A percentile compares a stretch with the other conserved stretches of the same genome.
phyloP scores from a whole-genome alignment of 30 jellyfish, hydroid and myxozoan species.

The Hydractinia symbiolongicarpus region DNA sequence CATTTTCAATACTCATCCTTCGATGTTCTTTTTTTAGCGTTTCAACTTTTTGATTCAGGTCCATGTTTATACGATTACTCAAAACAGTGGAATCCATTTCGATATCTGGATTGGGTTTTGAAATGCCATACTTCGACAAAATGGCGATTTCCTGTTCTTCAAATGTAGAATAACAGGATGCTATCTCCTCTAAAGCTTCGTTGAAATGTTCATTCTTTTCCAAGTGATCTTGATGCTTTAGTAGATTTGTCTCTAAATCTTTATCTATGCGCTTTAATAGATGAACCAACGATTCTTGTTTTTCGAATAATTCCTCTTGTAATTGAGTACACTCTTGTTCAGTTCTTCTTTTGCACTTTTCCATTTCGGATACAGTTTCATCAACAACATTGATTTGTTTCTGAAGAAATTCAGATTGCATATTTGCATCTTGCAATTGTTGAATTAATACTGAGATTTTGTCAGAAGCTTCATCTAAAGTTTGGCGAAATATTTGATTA shows the following conservation, averaged over 20 bases:
- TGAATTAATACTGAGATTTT: constrained; percentile 11
- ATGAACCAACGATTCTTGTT: constrained; percentile 5
- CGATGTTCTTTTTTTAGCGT: not conserved
- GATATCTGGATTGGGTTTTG: not conserved
- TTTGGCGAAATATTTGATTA: constrained; percentile 18
- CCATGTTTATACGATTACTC: not conserved
- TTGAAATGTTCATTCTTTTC: constrained; percentile 1
- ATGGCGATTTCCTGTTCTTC: constrained; percentile 9
- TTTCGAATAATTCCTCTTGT: not conserved
- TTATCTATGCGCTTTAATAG: constrained; percentile 11
- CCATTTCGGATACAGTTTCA: constrained; percentile 20
- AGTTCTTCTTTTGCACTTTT: constrained; percentile 5
- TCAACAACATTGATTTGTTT: constrained; percentile 23
- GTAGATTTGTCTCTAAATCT: constrained; percentile 8
- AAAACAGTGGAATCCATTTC: constrained; percentile 3
- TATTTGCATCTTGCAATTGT: constrained; percentile 14
- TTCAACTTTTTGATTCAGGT: not conserved
- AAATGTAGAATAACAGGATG: constrained; percentile 10
- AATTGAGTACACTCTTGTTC: not conserved
- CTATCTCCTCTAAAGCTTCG: constrained; percentile 25
- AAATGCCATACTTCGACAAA: not conserved
- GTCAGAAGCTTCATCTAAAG: constrained; percentile 15
- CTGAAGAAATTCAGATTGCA: constrained; percentile 16
- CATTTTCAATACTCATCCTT: not conserved
- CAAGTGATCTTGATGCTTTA: constrained; percentile 10